Percentiles rank a stretch among this genome's conserved stretches.
Evolutionary conservation across 2,888 invertebrate species (phyloP).

Genomic region (Choristoneura rosaceana): DNA sequence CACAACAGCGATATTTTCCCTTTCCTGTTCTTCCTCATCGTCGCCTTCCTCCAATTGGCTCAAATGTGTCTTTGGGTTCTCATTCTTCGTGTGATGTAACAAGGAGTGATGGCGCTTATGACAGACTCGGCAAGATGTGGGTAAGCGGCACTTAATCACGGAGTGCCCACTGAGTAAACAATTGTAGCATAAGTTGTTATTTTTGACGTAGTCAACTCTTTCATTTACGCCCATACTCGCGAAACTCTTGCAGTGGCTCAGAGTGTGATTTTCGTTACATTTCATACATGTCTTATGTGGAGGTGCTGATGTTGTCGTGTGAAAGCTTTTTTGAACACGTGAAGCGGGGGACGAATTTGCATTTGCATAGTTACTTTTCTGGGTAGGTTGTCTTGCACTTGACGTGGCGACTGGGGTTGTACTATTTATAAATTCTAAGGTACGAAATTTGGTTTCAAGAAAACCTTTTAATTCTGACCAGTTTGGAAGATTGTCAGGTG

Average conservation of each 20-base stretch:
- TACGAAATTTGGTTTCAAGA: background rate
- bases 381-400: background rate
- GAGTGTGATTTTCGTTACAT: constrained; percentile 20
- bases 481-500: background rate
- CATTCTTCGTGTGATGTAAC: constrained; percentile 16
- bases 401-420: background rate
- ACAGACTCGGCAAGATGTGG: constrained; percentile 18
- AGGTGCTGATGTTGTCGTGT: constrained; percentile 14
- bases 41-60: constrained; percentile 2
- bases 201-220: constrained; percentile 15
- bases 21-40: background rate
- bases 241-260: constrained; percentile 32
- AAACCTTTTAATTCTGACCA: background rate
- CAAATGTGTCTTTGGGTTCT: background rate
- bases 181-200: constrained; percentile 25
- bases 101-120: constrained; percentile 24
- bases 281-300: constrained; percentile 16
- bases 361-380: background rate
- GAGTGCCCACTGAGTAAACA: constrained; percentile 22
- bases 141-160: constrained; percentile 13
- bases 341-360: background rate
- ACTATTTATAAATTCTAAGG: background rate
- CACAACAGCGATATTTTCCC: background rate
- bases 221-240: background rate
- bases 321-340: constrained; percentile 38